A percentile compares a stretch with the other conserved stretches of the same genome.
phyloP scores from a whole-genome alignment of 2,797 vertebrate genomes.

The Spondyliosoma cantharus region DNA sequence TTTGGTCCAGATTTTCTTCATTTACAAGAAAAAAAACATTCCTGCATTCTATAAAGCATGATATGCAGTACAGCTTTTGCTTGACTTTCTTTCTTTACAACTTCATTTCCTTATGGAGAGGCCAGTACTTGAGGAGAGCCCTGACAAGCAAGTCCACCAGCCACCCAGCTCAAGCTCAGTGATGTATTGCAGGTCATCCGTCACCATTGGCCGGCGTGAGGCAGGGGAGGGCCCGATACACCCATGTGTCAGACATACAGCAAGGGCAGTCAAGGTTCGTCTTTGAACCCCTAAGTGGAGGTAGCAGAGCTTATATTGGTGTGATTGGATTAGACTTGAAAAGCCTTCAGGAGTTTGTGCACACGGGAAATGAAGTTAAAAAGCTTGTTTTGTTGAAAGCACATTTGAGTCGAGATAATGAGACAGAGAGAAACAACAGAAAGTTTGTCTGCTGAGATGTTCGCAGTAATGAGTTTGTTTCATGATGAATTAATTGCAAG shows the following conservation, averaged over 20 bases:
- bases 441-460: constrained; percentile 35
- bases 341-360: constrained; percentile 45
- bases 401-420: constrained; percentile 35
- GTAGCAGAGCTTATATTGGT: constrained; percentile 53
- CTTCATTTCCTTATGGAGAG: constrained; percentile 25
- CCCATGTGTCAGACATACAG: constrained; percentile 51
- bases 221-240: constrained; percentile 24
- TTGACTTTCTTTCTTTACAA: constrained; percentile 29
- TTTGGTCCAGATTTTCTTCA: not conserved
- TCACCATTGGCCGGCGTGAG: constrained; percentile 45
- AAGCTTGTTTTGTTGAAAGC: constrained; percentile 53
- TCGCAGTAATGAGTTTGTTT: constrained; percentile 43
- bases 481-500: constrained; percentile 49
- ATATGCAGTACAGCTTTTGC: not conserved
- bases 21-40: not conserved
- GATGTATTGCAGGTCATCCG: constrained; percentile 60
- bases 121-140: constrained; percentile 20
- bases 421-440: constrained; percentile 34
- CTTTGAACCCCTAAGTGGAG: constrained; percentile 66
- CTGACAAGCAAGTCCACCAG: constrained; percentile 24
- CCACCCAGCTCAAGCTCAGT: constrained; percentile 34
- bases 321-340: constrained; percentile 54
- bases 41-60: not conserved
- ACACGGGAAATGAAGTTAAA: constrained; percentile 58
- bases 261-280: constrained; percentile 38